Evolutionary conservation across 2,113 vertebrate genomes (phyloP), one percentile per base, ranked within the genome.

Genomic region (Rhineura floridana): DNA sequence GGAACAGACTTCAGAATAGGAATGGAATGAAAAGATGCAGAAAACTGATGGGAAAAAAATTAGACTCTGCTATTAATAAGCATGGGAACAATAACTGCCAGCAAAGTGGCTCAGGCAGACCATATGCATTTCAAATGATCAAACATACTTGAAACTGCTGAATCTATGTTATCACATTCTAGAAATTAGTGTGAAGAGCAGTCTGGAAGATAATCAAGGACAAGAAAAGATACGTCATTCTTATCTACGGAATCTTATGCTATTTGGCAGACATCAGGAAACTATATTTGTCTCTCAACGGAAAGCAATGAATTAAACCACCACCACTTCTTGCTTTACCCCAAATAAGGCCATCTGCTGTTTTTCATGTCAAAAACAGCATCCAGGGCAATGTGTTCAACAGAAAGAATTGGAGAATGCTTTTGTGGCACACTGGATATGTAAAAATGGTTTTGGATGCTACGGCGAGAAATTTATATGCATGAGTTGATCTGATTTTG

Each of bases 361-460:
- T 90, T 94, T 93, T 88, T 89, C 91, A 92, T 87, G 93, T 90
- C 72, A 86, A 70, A 89, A 94, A 86, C 77, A 86, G 88, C 89
- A 91, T 87, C 83, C 82, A 91, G 88, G 85, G 90, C 86, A 84
- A 81, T 75, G 88, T 85, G 69, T 78, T 90, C 86, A 90, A 90
- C 76, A 91, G 84, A 80, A 89, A 91, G 90, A 91, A 88, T 90
- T 81, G 88, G 87, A 67, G 59, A 76, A 3, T 25, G 84, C 88
- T 90, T 92, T 91, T 36, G 89, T 87, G 82, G 86, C 84, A 93
- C 87, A 86, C 86, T 86, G 93, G 87, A 39, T 12, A 10, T 21
- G 23, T 50, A 48, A 63, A 30, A 36, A 36, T 21, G 39, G 15
- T n/a, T 48, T 12, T 15, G 75, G n/a, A 19, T 28, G 30, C n/a